A percentile compares a stretch with the other conserved stretches of the same genome.
Evolutionary conservation across 2,113 vertebrate species (phyloP).

Genomic region (Colius striatus): DNA sequence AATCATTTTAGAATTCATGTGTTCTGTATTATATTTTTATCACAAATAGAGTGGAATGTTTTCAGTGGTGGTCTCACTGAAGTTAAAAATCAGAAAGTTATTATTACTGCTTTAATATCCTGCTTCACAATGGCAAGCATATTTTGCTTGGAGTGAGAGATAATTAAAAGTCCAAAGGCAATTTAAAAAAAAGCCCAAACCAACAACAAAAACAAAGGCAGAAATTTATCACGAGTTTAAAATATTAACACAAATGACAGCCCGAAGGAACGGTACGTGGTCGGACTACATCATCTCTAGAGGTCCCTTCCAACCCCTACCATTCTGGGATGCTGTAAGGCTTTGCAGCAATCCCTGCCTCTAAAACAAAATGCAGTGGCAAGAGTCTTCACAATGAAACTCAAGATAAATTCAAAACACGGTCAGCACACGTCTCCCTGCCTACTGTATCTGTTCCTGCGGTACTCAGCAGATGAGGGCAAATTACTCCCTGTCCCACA

Average conservation of each 20-base stretch:
- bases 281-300: too few relatives aligned
- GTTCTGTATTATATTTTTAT: too few relatives aligned
- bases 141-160: constrained; percentile 10
- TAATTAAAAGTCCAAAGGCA: constrained; percentile 30
- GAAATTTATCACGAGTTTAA: constrained; percentile 21
- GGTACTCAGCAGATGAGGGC: not conserved
- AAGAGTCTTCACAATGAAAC: not conserved
- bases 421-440: not conserved
- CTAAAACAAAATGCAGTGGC: constrained; percentile 3
- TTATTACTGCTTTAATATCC: constrained; percentile 18
- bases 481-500: not conserved
- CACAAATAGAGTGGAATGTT: not conserved
- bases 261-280: not conserved
- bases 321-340: not conserved
- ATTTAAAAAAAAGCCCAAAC: not conserved
- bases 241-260: constrained; percentile 29
- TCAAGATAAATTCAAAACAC: not conserved
- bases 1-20: too few relatives aligned
- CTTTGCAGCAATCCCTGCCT: not conserved
- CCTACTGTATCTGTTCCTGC: not conserved
- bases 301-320: too few relatives aligned
- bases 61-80: not conserved
- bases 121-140: not conserved
- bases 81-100: not conserved
- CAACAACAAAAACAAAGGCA: not conserved